Evolutionary conservation across 2,113 vertebrate species (phyloP).

Genomic region (Poeciliopsis turrubarensis): DNA sequence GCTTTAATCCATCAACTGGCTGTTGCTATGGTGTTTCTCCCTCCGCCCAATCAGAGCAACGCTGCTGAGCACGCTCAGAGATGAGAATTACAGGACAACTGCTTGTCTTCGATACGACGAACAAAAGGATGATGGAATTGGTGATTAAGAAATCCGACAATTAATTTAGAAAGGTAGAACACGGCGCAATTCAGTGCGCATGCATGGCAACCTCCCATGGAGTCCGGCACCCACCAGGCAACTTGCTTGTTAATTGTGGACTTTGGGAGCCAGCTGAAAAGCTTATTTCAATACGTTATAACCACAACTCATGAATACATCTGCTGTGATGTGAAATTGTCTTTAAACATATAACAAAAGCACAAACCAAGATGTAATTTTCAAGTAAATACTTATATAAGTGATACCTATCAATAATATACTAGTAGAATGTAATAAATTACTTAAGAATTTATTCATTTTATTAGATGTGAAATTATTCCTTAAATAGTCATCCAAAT

Average conservation of each 20-base stretch:
- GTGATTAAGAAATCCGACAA: neutral
- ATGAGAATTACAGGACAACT: slow-evolving; percentile 25
- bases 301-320: neutral
- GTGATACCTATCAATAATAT: too few relatives aligned
- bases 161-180: neutral
- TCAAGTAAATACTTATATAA: neutral
- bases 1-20: slow-evolving; percentile 72
- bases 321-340: neutral
- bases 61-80: slow-evolving; percentile 36
- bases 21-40: slow-evolving; percentile 67
- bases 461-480: too few relatives aligned
- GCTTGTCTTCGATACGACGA: slow-evolving; percentile 17
- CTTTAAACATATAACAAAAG: neutral
- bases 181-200: neutral
- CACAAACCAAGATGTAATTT: neutral
- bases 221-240: neutral
- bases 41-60: slow-evolving; percentile 49
- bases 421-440: neutral
- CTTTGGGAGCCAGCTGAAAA: neutral
- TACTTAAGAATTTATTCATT: neutral
- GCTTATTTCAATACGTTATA: neutral
- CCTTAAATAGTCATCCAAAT: too few relatives aligned
- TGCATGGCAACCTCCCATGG: neutral
- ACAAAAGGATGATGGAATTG: neutral
- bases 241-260: neutral